A percentile compares a stretch with the other conserved stretches of the same genome.
phyloP scores from a whole-genome alignment of 2,113 vertebrate species.

The Sclerurus mexicanus region DNA sequence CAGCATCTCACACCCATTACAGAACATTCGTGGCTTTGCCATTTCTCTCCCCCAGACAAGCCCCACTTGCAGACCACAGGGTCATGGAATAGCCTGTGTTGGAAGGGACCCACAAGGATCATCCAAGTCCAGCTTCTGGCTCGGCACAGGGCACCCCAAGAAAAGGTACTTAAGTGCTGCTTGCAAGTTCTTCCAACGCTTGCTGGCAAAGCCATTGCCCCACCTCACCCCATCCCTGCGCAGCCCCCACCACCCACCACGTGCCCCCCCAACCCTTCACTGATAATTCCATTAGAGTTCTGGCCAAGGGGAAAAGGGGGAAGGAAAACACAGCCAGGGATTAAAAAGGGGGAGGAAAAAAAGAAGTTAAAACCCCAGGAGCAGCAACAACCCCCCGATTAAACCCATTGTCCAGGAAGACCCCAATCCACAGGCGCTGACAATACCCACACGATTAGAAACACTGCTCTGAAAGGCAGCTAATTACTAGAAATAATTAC shows the following conservation, averaged over 20 bases:
- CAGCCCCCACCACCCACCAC: background rate
- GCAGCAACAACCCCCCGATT: background rate
- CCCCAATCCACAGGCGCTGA: background rate
- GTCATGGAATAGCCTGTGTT: background rate
- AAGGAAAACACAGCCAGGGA: background rate
- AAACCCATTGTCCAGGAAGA: slow-evolving; percentile 46
- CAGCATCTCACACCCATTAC: background rate
- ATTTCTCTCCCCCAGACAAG: background rate
- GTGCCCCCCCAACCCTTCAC: background rate
- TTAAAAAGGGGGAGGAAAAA: background rate
- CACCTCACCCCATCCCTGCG: background rate
- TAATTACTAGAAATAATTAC: slow-evolving; percentile 73
- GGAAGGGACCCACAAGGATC: background rate
- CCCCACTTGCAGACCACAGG: background rate
- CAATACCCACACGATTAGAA: slow-evolving; percentile 55
- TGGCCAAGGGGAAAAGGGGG: background rate
- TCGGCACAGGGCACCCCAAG: background rate
- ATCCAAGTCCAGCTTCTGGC: background rate
- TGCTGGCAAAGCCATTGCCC: slow-evolving; percentile 47
- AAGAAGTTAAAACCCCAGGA: background rate
- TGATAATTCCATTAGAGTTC: slow-evolving; percentile 5
- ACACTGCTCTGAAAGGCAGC: slow-evolving; percentile 59
- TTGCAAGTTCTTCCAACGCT: background rate
- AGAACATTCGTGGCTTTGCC: background rate
- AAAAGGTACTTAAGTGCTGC: background rate